Evolutionary conservation across 2,888 invertebrate genomes (phyloP), one percentile per base, ranked within the genome.

Genomic region (Tridacna crocea): DNA sequence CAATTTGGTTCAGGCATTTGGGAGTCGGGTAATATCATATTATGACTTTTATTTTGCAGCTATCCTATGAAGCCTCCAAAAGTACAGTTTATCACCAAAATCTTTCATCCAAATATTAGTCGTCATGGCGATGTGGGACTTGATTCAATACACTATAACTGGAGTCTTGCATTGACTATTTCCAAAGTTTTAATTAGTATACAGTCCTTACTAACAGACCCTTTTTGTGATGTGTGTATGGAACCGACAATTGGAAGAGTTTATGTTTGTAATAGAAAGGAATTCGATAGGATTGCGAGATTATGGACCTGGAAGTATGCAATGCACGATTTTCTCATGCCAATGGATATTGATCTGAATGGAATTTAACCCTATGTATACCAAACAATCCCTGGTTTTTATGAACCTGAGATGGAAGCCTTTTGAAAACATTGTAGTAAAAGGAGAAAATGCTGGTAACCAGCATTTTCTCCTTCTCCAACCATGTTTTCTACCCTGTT

Each of bases 91-190:
- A 95, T 98, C 83, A 98, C 98, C 0, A 97, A 97, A 94, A 97
- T 99, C 89, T 96, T 98, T 91, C 99, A 99, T 95, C 98, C 98
- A 11, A 99, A 99, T 95, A 97, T 99, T 77, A 98, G 98, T 4
- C 96, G 98, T 0, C 98, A 99, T 94, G 98, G 98, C 3, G 98
- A 98, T 95, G 98, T 99, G 72, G 98, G 99, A 80, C 97, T 99
- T 87, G 98, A 99, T 95, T 98, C 98, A 15, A 98, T 99, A 90
- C 97, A 98, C 91, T 97, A 98, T 95, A 99, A 99, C 95, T 99
- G 98, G 98, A 98, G 98, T n/a, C 95, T 98, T 83, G 98, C 98
- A 0, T 95, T 98, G 86, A 98, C 98, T 63, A 97, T 98, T 92
- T 97, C 97, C 88, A 98, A 95, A 91, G 94, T 95, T 36, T 89